Evolutionary conservation across 2,113 vertebrate genomes (phyloP).

Genomic region (Trachemys scripta): DNA sequence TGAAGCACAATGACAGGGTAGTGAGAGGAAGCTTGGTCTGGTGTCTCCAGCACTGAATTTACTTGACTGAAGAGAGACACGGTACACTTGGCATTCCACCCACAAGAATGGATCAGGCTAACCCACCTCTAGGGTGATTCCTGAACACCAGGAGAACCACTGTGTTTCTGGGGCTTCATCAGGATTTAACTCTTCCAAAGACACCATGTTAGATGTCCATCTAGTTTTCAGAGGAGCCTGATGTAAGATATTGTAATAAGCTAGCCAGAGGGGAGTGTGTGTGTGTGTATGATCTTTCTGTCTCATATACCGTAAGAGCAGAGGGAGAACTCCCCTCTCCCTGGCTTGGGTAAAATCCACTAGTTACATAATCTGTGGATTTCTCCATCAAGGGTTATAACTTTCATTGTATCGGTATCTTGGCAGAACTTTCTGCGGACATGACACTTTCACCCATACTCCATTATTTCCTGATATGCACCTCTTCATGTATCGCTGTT

Average conservation of each 20-base stretch:
- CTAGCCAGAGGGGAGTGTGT: background rate
- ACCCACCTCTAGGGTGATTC: background rate
- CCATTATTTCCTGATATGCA: background rate
- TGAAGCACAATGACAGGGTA: background rate
- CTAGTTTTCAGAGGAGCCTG: background rate
- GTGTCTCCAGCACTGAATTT: background rate
- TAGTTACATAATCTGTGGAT: background rate
- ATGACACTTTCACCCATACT: background rate
- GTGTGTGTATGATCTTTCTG: background rate
- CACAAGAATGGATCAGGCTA: background rate
- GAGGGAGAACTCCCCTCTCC: background rate
- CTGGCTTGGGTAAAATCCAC: background rate
- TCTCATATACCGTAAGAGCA: background rate
- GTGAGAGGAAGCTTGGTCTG: background rate
- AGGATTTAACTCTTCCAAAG: background rate
- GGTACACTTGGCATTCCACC: background rate
- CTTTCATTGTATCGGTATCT: background rate
- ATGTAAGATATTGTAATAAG: background rate
- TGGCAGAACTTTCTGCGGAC: background rate
- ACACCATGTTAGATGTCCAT: background rate
- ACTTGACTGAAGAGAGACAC: background rate
- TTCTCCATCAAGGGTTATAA: background rate
- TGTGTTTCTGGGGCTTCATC: background rate
- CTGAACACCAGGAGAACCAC: background rate
- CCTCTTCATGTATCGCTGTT: background rate